Base-by-base conservation (phyloP, 2,888 invertebrate genomes). In the Drosophila imparisetae region DNA sequence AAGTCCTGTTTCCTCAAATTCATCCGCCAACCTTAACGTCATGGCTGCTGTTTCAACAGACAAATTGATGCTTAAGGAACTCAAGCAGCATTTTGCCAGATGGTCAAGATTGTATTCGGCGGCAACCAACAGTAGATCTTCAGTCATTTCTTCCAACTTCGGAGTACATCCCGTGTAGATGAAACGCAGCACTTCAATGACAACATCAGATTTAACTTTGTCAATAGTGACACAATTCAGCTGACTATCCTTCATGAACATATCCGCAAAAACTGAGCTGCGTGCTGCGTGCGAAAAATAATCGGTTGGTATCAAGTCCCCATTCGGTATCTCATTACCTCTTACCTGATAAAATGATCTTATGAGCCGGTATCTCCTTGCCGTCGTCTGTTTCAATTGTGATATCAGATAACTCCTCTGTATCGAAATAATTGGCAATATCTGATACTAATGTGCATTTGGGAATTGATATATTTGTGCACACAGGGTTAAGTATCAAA, bases 61-160 rank as follows among this genome's bases (percentile, higher is more conserved):
- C 18, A 18, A 38, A 3, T 38, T 0, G 38, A 8, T 18, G 38
- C 18, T 3, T 7, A 36, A 18, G 36, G 36, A 38, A 18, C 3
- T 18, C 18, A 38, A 2, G 7, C 38, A 38, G 18, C 7, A 0
- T 18, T 2, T 1, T 3, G 1, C 1, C 8, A 38, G 38, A 1
- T 0, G 2, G 38, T 0, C 8, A 0, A 38, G 18, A 18, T 4
- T 1, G 38, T 38, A 38, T 1, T 8, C 0, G 8, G 18, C 1
- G 38, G 8, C 18, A 38, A 4, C 18, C 8, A 0, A 4, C 38
- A 38, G 38, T 18, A 18, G 38, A n/a, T 38, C 18, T 6, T 38
- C 18, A 38, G 38, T 8, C 18, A n/a, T 8, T 0, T n/a, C 8
- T 18, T 38, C 0, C 18, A 38, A 38, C 18, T 8, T 38, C 38